These are phyloP conservation scores for Adelognathus sp. DNA, from an alignment of 2,888 invertebrate genomes.

Conservation along the genomic window DNA sequence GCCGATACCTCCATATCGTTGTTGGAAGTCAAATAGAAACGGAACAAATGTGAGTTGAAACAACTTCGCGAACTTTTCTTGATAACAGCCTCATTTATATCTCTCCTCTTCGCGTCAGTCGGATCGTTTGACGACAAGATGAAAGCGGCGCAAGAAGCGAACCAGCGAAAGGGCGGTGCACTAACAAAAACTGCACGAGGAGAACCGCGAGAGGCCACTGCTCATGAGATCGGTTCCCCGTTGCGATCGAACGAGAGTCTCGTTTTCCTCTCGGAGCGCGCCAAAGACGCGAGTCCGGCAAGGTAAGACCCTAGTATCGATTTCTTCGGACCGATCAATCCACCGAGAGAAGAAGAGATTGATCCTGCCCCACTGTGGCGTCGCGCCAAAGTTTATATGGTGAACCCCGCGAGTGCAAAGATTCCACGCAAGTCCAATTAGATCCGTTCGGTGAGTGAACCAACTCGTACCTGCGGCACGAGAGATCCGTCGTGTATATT, in stretches of 20 bases:
- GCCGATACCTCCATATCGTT: too few relatives aligned
- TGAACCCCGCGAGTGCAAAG: constrained; percentile 35
- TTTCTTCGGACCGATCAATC: constrained; percentile 3
- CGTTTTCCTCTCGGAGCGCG: neutral
- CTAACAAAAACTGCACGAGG: neutral
- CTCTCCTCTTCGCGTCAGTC: neutral
- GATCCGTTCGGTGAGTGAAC: constrained; percentile 40
- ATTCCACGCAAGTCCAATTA: constrained; percentile 50
- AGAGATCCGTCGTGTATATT: neutral
- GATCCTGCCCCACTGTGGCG: constrained; percentile 24
- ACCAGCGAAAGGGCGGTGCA: neutral
- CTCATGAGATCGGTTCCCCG: constrained; percentile 4
- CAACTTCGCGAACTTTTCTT: neutral
- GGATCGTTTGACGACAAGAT: constrained; percentile 19
- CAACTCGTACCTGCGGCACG: constrained; percentile 16
- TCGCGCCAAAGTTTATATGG: constrained; percentile 40
- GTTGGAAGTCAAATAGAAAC: too few relatives aligned
- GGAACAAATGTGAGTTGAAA: neutral
- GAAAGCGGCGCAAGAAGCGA: constrained; percentile 24
- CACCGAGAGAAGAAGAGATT: neutral
- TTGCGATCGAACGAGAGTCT: constrained; percentile 28
- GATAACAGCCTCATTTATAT: neutral
- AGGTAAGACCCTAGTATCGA: neutral
- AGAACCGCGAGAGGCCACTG: neutral
- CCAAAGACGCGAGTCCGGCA: neutral